Percentiles rank a stretch among this genome's conserved stretches.
These are phyloP conservation scores for Sorex araneus DNA, from an alignment of 2,113 vertebrate species.

Conservation along the genomic window DNA sequence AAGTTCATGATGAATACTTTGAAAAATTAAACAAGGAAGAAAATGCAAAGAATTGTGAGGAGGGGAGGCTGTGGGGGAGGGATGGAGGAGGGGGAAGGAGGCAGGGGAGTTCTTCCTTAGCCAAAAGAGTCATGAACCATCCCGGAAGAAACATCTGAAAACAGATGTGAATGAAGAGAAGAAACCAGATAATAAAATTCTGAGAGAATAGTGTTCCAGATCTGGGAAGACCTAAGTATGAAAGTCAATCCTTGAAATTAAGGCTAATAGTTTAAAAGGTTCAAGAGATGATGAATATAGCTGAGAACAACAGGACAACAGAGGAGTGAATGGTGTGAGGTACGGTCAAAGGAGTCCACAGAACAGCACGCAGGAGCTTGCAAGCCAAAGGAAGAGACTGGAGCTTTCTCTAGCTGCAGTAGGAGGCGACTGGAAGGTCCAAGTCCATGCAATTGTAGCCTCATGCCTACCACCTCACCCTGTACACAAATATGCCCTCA, in stretches of 20 bases:
- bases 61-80: too few species aligned
- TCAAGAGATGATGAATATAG: background rate
- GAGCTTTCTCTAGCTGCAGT: background rate
- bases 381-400: background rate
- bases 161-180: background rate
- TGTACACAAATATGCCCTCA: background rate
- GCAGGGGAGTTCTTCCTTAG: background rate
- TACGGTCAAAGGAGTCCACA: background rate
- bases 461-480: background rate
- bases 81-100: background rate
- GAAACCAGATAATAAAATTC: background rate
- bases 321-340: background rate
- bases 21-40: conserved; percentile 3
- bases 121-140: background rate
- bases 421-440: background rate
- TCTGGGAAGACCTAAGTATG: background rate
- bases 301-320: background rate
- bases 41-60: background rate
- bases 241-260: background rate
- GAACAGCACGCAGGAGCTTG: background rate
- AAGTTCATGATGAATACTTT: background rate
- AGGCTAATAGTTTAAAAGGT: conserved; percentile 12
- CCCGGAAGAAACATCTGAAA: conserved; percentile 11
- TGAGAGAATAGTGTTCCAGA: background rate
- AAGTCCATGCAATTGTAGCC: background rate